These are phyloP conservation scores for Globodera ellingtonae DNA, from an alignment of 1,140 invertebrate species.

Conservation along the genomic window DNA sequence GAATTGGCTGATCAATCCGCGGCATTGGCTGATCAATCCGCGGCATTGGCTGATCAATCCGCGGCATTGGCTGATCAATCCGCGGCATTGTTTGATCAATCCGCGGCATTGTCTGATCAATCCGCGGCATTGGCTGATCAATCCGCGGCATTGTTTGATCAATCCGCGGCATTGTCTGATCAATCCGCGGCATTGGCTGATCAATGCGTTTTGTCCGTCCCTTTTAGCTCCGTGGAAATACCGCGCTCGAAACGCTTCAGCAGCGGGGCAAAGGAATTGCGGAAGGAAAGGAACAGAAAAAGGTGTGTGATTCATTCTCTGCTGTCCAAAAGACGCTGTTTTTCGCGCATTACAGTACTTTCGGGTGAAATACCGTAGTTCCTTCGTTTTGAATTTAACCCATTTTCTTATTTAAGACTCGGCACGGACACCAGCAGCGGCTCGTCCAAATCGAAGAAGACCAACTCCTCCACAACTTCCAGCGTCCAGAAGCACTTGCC, in stretches of 20 bases:
- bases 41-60: background rate
- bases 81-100: background rate
- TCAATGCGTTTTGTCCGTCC: background rate
- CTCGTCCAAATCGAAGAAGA: slow-evolving; percentile 63
- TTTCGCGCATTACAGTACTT: too few relatives aligned
- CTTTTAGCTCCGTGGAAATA: slow-evolving; percentile 61
- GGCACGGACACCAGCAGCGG: slow-evolving; percentile 64
- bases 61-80: background rate
- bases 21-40: background rate
- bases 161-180: background rate
- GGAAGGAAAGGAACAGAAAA: slow-evolving; percentile 53
- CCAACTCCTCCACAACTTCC: slow-evolving; percentile 52
- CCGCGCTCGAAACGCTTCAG: slow-evolving; percentile 62
- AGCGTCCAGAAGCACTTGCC: slow-evolving; percentile 64
- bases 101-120: background rate
- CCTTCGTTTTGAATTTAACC: background rate
- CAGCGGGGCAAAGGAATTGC: slow-evolving; percentile 62
- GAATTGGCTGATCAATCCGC: background rate
- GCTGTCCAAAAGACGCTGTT: slow-evolving; percentile 45
- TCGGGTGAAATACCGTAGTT: too few relatives aligned
- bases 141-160: background rate
- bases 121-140: too few relatives aligned
- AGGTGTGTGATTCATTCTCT: background rate
- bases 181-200: background rate
- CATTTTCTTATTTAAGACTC: slow-evolving; percentile 41